A percentile compares a stretch with the other conserved stretches of the same genome.
phyloP scores from a whole-genome alignment of 2,888 invertebrate genomes.

The Polylopha cassiicola region DNA sequence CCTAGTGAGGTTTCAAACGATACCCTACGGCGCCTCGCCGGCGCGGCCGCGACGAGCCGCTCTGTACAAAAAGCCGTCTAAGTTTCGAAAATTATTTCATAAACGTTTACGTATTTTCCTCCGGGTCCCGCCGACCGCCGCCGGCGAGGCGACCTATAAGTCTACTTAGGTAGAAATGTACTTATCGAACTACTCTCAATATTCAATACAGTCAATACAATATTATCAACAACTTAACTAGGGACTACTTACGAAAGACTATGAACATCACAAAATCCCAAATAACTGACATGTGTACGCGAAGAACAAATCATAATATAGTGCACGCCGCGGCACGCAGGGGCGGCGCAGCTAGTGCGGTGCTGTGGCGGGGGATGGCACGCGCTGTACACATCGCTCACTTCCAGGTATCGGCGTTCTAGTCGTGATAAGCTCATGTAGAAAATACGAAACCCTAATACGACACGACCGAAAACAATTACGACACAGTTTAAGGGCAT shows the following conservation, averaged over 20 bases:
- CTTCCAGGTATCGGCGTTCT: too few relatives aligned
- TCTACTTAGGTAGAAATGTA: constrained; percentile 68
- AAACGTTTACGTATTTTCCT: constrained; percentile 40
- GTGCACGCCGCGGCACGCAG: too few relatives aligned
- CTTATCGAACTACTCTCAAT: constrained; percentile 52
- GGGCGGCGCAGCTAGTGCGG: too few relatives aligned
- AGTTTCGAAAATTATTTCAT: constrained; percentile 7
- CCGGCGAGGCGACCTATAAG: constrained; percentile 61
- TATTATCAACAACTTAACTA: constrained; percentile 68
- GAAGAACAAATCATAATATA: constrained; percentile 43
- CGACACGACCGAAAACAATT: constrained; percentile 49
- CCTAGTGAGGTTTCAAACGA: constrained; percentile 74
- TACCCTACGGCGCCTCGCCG: constrained; percentile 63
- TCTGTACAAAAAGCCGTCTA: constrained; percentile 11
- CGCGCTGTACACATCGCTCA: too few relatives aligned
- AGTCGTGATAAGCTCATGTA: constrained; percentile 12
- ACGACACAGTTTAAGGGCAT: constrained; percentile 58
- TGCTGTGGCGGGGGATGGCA: too few relatives aligned
- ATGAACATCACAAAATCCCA: constrained; percentile 64
- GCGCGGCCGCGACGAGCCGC: constrained; percentile 29
- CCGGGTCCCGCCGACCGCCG: constrained; percentile 37
- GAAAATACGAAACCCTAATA: constrained; percentile 36
- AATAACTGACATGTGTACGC: constrained; percentile 43
- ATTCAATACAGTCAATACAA: constrained; percentile 50
- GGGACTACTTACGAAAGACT: constrained; percentile 59